These are phyloP conservation scores for Ianthella basta DNA, from an alignment of 37 sponge, comb jelly and placozoan genomes.

Conservation along the genomic window DNA sequence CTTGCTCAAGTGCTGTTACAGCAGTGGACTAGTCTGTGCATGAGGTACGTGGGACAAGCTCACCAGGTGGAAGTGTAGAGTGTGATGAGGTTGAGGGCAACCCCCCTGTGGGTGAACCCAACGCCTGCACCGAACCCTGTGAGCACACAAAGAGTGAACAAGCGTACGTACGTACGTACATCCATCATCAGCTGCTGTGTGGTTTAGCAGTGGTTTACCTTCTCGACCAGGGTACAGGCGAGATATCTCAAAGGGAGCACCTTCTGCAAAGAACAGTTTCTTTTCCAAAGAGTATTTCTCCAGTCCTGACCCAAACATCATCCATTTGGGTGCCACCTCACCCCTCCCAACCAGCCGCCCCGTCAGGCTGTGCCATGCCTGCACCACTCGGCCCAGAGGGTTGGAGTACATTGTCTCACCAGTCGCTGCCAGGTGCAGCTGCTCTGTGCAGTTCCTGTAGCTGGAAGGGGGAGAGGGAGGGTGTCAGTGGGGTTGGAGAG, in stretches of 20 bases:
- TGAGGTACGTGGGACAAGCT: not conserved
- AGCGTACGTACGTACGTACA: not conserved
- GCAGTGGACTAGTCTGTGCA: too few relatives aligned
- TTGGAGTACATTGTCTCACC: not conserved
- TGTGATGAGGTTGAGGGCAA: slow-evolving; percentile 57
- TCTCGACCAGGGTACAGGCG: slow-evolving; percentile 66
- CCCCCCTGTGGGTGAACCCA: slow-evolving; percentile 43
- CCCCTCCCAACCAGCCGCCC: slow-evolving; percentile 14
- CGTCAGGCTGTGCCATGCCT: not conserved
- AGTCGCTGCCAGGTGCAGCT: too few relatives aligned
- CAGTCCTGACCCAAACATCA: slow-evolving; percentile 74
- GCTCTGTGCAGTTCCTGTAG: slow-evolving; percentile 30
- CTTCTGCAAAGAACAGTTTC: slow-evolving; percentile 37
- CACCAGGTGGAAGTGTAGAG: slow-evolving; percentile 67
- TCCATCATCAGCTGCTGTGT: not conserved
- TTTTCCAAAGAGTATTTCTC: slow-evolving; percentile 53
- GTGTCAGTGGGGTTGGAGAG: too few relatives aligned
- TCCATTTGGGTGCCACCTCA: slow-evolving; percentile 37
- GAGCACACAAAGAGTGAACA: too few relatives aligned
- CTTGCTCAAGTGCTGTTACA: too few relatives aligned
- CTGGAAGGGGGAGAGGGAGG: not conserved
- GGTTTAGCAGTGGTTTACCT: slow-evolving; percentile 19
- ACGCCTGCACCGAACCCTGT: slow-evolving; percentile 73
- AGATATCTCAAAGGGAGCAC: slow-evolving; percentile 51
- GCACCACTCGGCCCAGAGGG: not conserved